Base-by-base conservation (phyloP, 2,888 invertebrate genomes). In the Mythimna pallens region DNA sequence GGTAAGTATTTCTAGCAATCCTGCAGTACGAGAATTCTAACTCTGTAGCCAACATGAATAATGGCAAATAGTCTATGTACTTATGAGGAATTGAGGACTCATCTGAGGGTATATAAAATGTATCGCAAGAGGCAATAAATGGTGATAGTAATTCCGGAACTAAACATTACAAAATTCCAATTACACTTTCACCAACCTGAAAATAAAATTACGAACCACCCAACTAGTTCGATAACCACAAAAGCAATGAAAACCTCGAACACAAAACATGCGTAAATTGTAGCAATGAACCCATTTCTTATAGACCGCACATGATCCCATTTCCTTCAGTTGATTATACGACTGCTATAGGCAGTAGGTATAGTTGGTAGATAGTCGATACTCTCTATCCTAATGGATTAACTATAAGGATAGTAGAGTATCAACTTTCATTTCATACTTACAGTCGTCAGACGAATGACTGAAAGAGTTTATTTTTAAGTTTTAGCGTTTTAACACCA, bases 261-360 rank as follows among this genome's bases (percentile, higher is more conserved):
- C 55, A 76, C 55, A 55, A 80, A 74, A 69, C 30, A 65, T 70
- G 20, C 80, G 69, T 80, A 65, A 80, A 78, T 65, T 80, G 75
- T 69, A 40, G 68, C 75, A 69, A 47, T 75, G 69, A 75, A 78
- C 80, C 57, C 65, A 80, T 78, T 74, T 67, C 65, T 69, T 70
- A 57, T 65, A 59, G 70, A 75, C 70, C 70, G 81, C 76, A 79
- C 81, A 71, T 71, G 67, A 79, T 76, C 47, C 66, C 70, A 81
- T 79, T 79, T 76, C 81, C 81, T 67, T 79, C 71, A 79, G 65
- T 71, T 81, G 67, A 81, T 81, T 76, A 81, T 76, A 67, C 71
- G 70, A 79, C 57, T 67, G 66, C 57, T 62, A 63, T 62, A 61
- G 66, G 47, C 54, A 67, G 76, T n/a, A n/a, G n/a, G n/a, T 65